phyloP scores from a whole-genome alignment of 2,888 invertebrate species.

The Cantharis nigra region DNA sequence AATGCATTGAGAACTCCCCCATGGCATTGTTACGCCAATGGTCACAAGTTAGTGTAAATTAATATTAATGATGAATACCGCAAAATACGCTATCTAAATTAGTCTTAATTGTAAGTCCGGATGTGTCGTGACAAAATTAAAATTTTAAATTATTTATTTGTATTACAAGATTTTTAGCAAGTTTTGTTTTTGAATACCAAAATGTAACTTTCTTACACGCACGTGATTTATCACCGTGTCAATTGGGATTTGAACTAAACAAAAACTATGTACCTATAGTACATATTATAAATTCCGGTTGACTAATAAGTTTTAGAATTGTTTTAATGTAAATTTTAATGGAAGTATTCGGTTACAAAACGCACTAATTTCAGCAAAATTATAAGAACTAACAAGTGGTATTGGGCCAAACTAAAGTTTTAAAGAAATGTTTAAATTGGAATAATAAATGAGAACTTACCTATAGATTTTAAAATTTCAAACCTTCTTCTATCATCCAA shows the following conservation, averaged over 20 bases:
- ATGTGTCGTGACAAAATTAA: not conserved
- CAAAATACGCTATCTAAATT: not conserved
- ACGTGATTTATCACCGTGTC: not conserved
- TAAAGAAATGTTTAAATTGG: not conserved
- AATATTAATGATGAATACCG: not conserved
- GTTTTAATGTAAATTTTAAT: not conserved
- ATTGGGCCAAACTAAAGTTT: not conserved
- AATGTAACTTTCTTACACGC: not conserved
- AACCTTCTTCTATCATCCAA: not conserved
- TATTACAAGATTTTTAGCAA: not conserved
- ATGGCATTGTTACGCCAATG: no score
- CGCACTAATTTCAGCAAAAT: no score
- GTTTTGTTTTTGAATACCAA: not conserved
- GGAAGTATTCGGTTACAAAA: not conserved
- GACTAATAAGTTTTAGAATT: not conserved
- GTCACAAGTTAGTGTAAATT: not conserved
- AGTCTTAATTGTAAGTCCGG: not conserved
- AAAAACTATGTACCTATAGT: not conserved
- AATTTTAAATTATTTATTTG: not conserved
- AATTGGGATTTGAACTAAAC: not conserved
- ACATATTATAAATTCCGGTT: not conserved
- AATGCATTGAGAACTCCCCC: no score
- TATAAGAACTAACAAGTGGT: not conserved
- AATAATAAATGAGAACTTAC: not conserved
- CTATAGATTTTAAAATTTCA: not conserved